Percentiles rank a stretch among this genome's conserved stretches.
phyloP scores from a whole-genome alignment of 2,113 vertebrate genomes.

The Lepus europaeus region DNA sequence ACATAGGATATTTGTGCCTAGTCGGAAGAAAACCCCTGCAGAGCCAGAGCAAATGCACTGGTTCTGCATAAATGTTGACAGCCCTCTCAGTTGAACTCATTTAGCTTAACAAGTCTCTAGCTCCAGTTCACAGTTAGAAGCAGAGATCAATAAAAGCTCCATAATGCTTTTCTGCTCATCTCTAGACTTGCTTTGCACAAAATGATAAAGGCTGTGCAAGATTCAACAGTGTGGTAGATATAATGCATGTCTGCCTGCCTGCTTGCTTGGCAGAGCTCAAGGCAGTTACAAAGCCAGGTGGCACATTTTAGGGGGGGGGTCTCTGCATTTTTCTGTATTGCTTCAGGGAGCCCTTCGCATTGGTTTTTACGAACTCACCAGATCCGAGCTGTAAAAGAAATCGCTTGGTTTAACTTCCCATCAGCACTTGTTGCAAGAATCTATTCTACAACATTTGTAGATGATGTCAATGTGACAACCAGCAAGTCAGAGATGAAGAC shows the following conservation, averaged over 20 bases:
- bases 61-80: not conserved
- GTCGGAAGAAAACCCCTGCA: not conserved
- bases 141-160: conserved; percentile 35
- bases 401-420: not conserved
- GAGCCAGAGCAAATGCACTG: not conserved
- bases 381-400: not conserved
- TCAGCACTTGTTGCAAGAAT: not conserved
- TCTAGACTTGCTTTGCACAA: conserved; percentile 52
- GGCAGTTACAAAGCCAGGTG: not conserved
- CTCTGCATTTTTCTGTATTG: conserved; percentile 16
- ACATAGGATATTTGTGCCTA: not conserved
- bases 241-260: not conserved
- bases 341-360: not conserved
- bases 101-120: conserved; percentile 55
- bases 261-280: not conserved
- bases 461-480: not conserved
- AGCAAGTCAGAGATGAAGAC: not conserved
- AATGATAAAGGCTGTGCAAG: not conserved
- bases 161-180: not conserved
- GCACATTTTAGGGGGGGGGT: not conserved
- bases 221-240: not conserved
- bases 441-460: not conserved
- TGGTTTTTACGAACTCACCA: not conserved
- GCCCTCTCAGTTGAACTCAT: conserved; percentile 21
- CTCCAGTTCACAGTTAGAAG: conserved; percentile 22